These are phyloP conservation scores for Enteromius radiatus DNA, from an alignment of 2,797 vertebrate genomes.

Conservation along the genomic window DNA sequence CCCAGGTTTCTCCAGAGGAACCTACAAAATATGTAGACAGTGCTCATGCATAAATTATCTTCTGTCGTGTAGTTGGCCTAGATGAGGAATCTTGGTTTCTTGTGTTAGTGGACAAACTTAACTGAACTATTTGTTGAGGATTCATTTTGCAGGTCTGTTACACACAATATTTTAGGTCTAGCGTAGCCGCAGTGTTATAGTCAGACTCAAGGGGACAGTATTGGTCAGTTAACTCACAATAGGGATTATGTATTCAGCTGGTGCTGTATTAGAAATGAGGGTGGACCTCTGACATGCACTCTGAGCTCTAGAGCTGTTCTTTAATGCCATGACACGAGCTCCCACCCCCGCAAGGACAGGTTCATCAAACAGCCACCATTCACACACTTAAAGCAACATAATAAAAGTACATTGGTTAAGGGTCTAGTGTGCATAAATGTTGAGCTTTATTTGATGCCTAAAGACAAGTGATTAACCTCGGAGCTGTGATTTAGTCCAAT, in stretches of 20 bases:
- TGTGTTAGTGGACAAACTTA: background rate
- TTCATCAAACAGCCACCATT: background rate
- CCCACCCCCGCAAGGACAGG: background rate
- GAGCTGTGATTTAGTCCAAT: slow-evolving; percentile 64
- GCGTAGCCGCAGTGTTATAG: slow-evolving; percentile 52
- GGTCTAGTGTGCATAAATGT: background rate
- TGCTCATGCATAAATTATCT: background rate
- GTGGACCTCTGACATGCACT: slow-evolving; percentile 29
- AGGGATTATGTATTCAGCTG: background rate
- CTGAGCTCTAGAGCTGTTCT: slow-evolving; percentile 25
- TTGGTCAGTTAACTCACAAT: slow-evolving; percentile 41
- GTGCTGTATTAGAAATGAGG: slow-evolving; percentile 23
- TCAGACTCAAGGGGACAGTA: slow-evolving; percentile 61
- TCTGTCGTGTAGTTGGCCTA: background rate
- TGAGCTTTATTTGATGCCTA: background rate
- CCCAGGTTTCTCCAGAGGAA: background rate
- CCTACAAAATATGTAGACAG: background rate
- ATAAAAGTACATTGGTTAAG: background rate
- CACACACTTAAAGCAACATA: background rate
- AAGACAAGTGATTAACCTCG: background rate
- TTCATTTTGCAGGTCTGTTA: background rate
- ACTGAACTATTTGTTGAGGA: background rate
- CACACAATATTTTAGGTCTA: background rate
- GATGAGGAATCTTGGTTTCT: background rate
- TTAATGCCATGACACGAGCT: slow-evolving; percentile 16